Evolutionary conservation across 2,797 vertebrate species (phyloP).

Genomic region (Enteromius unitaeniatus): DNA sequence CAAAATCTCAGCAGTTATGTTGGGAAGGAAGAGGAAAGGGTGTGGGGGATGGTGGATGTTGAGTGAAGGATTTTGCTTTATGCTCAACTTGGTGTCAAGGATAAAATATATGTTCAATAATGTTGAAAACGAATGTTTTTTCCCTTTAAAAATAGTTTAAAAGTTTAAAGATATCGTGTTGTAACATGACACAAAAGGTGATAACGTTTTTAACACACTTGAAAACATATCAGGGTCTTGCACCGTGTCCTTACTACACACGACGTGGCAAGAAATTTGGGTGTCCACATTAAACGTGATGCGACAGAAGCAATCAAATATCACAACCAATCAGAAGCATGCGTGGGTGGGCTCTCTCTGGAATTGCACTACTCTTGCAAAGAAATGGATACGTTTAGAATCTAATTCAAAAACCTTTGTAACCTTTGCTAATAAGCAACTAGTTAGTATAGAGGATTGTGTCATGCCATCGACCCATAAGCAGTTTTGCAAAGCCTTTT

Average conservation of each 20-base stretch:
- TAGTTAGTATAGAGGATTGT: background rate
- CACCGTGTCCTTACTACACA: too few species aligned
- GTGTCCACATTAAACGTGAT: too few species aligned
- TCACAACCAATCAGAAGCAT: too few species aligned
- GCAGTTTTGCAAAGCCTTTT: background rate
- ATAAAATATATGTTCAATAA: background rate
- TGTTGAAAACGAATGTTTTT: background rate
- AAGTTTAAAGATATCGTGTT: background rate
- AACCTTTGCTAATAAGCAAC: background rate
- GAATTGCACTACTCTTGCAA: too few species aligned
- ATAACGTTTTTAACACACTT: background rate
- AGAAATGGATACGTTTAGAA: too few species aligned
- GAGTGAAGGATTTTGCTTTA: background rate
- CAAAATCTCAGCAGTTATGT: background rate
- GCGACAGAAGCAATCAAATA: too few species aligned
- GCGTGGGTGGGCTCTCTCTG: too few species aligned
- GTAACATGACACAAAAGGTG: background rate
- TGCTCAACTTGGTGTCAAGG: background rate
- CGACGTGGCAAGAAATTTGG: too few species aligned
- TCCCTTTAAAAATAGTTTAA: background rate
- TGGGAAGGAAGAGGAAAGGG: background rate
- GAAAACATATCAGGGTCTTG: too few species aligned
- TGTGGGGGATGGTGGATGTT: slow-evolving; percentile 1
- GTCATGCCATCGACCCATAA: background rate
- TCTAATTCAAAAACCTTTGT: too few species aligned